Conservation (phyloP, 2,888 invertebrate species). For the Lypha dubia region DNA sequence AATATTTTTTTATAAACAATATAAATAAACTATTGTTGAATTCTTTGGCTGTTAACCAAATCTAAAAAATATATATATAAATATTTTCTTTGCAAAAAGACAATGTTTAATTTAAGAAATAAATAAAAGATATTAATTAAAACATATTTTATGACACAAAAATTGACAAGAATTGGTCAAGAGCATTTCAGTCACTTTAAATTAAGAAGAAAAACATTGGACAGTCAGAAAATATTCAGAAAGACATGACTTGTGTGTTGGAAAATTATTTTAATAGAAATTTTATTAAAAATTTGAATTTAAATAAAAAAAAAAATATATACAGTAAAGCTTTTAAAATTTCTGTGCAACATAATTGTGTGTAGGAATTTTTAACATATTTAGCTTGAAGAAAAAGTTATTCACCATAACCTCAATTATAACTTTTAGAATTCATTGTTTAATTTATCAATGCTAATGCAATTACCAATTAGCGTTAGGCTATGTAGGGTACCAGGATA, state of each 20-base stretch:
- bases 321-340: not conserved
- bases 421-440: not conserved
- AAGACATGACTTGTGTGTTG: not conserved
- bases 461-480: too few species aligned
- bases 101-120: slow-evolving; percentile 3
- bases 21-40: not conserved
- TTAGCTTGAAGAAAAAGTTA: not conserved
- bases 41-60: slow-evolving; percentile 51
- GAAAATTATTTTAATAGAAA: too few species aligned
- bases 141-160: slow-evolving; percentile 7
- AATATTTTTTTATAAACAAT: slow-evolving; percentile 25
- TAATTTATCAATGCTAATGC: not conserved
- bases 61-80: slow-evolving; percentile 6
- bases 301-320: not conserved
- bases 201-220: too few species aligned
- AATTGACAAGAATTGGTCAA: slow-evolving; percentile 33
- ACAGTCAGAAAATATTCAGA: too few species aligned
- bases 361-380: not conserved
- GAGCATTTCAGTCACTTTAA: slow-evolving; percentile 8
- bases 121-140: not conserved
- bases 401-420: slow-evolving; percentile 13
- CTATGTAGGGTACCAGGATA: too few species aligned
- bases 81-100: not conserved
- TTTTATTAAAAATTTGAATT: too few species aligned
- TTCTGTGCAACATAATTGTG: not conserved